Conservation (phyloP, 2,888 invertebrate genomes). For the Salticus scenicus region DNA sequence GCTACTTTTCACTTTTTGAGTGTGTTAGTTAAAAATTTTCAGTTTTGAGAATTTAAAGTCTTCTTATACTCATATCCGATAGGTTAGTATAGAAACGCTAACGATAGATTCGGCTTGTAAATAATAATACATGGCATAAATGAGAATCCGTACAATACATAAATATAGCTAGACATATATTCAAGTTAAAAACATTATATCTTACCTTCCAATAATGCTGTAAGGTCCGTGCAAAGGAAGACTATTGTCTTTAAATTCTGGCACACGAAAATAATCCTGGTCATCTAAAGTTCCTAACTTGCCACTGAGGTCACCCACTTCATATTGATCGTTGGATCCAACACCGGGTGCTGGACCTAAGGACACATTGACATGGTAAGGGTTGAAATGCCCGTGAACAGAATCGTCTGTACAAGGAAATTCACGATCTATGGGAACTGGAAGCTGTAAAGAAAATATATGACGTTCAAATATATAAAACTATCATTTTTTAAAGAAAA, state of each 20-base stretch:
- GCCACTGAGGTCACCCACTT: constrained; percentile 79
- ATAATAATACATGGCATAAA: too few species aligned
- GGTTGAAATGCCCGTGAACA: constrained; percentile 91
- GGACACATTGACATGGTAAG: constrained; percentile 82
- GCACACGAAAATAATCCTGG: constrained; percentile 77
- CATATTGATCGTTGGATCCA: constrained; percentile 90
- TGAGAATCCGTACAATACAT: too few species aligned
- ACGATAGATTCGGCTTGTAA: too few species aligned
- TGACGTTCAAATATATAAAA: neutral
- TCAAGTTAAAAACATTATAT: too few species aligned
- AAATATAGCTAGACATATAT: too few species aligned
- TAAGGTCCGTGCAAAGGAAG: constrained; percentile 87
- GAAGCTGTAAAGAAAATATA: constrained; percentile 46
- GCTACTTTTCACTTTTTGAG: too few species aligned
- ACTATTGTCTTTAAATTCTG: constrained; percentile 84
- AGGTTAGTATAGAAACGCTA: too few species aligned
- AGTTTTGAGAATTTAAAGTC: too few species aligned
- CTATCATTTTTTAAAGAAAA: too few species aligned
- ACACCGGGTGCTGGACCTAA: constrained; percentile 69
- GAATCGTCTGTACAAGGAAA: constrained; percentile 91
- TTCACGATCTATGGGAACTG: constrained; percentile 71
- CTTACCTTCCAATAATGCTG: constrained; percentile 82
- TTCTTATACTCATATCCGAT: too few species aligned
- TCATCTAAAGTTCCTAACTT: constrained; percentile 88
- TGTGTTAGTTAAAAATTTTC: too few species aligned